Conservation (phyloP, 2,113 vertebrate genomes). For the Trachemys scripta region DNA sequence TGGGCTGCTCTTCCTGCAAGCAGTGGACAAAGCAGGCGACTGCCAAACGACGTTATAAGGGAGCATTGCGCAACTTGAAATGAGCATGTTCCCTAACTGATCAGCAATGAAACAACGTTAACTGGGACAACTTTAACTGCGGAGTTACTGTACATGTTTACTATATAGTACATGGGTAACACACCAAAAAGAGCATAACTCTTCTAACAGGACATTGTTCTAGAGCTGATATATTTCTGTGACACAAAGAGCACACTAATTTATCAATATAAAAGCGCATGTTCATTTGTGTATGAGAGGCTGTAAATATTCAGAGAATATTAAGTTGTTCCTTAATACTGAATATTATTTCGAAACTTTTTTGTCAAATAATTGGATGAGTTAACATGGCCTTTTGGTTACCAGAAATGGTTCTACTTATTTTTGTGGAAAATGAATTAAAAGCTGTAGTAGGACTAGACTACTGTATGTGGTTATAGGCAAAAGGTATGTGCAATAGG, state of each 20-base stretch:
- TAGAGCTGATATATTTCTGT: background rate
- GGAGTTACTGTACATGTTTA: background rate
- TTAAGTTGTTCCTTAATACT: background rate
- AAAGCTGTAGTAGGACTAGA: rapidly evolving
- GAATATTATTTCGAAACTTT: background rate
- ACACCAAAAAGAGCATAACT: background rate
- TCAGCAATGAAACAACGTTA: too few relatives aligned
- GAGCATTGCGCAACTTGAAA: too few relatives aligned
- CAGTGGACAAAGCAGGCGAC: too few relatives aligned
- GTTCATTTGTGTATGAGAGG: background rate
- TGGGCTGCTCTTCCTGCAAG: too few relatives aligned
- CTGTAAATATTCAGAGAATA: background rate
- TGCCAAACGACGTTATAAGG: too few relatives aligned
- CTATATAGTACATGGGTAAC: background rate
- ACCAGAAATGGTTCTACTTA: background rate
- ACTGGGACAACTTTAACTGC: too few relatives aligned
- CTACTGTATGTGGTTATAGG: background rate
- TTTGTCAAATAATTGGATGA: background rate
- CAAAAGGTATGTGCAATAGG: background rate
- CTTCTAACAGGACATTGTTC: background rate
- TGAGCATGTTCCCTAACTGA: too few relatives aligned
- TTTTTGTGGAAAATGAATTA: background rate
- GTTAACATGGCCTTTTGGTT: background rate
- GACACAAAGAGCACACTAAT: background rate
- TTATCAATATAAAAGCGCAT: background rate